Base-by-base conservation (phyloP, 2,888 invertebrate species). In the Teinopalpus imperialis region DNA sequence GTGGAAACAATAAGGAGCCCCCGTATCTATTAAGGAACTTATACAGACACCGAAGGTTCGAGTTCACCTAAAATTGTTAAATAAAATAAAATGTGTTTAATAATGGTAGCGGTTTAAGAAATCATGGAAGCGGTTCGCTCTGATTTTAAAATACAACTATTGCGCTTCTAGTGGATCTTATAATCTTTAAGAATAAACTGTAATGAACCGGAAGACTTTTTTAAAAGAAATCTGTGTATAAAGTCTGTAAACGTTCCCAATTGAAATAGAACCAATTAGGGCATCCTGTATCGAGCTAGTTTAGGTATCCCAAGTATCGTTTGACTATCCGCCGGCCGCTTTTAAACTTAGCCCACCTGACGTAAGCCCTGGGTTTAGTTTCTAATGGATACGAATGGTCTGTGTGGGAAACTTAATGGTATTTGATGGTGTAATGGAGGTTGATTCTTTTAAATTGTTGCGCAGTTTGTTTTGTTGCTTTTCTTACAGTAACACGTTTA, bases 371-470 rank as follows among this genome's bases (percentile, higher is more conserved):
- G 52, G 55, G 56, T 55, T 62, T 62, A 53, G 45, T 36, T 27
- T 43, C 49, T 68, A 79, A 78, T 75, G 69, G 70, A 66, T 63
- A 78, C 61, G 55, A 72, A 79, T 63, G 57, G 60, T 47, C 55
- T 52, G 63, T 66, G 73, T 64, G 68, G 64, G 65, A 62, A 65
- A 42, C 48, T 52, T 69, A 74, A 74, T 74, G 63, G 65, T 69
- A 66, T 74, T 73, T 73, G 57, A 73, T 68, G 64, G 60, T 43
- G 43, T 46, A 42, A 55, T 53, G 34, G 48, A 21, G 20, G 32
- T 53, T 46, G 45, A 39, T 53, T 51, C 45, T 41, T 48, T 56
- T 52, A 53, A 53, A 52, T 43, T 44, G 48, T 50, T 32, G 41
- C 27, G 31, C 45, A 37, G 45, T 49, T 48, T 45, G 30, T 43